Evolutionary conservation across 2,113 vertebrate genomes (phyloP).

Genomic region (Notarius lentiginosus): DNA sequence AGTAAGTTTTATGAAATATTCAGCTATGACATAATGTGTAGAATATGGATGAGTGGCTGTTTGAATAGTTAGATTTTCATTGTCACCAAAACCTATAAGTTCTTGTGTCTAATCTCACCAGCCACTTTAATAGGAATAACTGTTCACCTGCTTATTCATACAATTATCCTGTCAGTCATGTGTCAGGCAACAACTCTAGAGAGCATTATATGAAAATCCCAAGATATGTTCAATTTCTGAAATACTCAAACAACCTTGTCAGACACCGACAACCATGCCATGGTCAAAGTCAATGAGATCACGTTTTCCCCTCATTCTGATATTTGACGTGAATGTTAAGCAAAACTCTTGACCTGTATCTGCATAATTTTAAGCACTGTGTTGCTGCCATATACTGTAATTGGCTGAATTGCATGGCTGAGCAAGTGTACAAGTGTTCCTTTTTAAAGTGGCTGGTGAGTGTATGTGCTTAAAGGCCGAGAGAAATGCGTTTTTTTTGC

Average conservation of each 20-base stretch:
- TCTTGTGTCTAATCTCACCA: background rate
- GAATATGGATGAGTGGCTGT: background rate
- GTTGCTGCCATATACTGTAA: background rate
- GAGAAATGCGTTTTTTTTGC: too few species aligned
- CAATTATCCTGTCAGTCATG: background rate
- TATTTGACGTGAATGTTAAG: background rate
- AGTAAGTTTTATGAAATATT: conserved; percentile 68
- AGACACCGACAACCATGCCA: background rate
- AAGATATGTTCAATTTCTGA: background rate
- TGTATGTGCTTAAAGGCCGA: background rate
- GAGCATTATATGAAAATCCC: background rate
- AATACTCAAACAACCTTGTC: too few species aligned
- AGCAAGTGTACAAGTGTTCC: background rate
- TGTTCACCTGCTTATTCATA: background rate
- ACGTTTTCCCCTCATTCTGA: background rate
- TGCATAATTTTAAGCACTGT: background rate
- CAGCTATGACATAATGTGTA: background rate
- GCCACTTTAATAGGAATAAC: background rate
- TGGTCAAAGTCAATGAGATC: background rate
- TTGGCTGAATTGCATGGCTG: background rate
- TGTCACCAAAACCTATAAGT: background rate
- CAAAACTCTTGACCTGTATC: background rate
- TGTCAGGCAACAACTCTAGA: background rate
- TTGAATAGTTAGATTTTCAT: background rate
- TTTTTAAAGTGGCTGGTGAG: background rate